Base-by-base conservation (phyloP, 2,888 invertebrate genomes). In the Papilio demoleus region DNA sequence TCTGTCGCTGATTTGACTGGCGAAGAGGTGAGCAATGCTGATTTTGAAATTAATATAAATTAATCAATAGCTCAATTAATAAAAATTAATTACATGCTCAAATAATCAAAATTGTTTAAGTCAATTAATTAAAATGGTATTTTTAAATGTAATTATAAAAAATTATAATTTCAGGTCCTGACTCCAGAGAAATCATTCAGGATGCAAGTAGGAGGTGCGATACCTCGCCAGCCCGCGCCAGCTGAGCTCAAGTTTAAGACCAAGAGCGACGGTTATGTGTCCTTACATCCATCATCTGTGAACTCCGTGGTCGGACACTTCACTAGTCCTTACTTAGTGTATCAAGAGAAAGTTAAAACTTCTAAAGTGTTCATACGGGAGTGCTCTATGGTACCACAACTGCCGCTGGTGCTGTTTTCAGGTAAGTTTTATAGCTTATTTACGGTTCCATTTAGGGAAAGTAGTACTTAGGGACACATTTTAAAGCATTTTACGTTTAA, bases 261-360 rank as follows among this genome's bases (percentile, higher is more conserved):
- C 0, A 95, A 95, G 71, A 88, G 94, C 47, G 96, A 97, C 84
- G 96, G 95, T 22, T 95, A 93, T 78, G 97, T 97, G 0, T 88
- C 93, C 14, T 85, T 97, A 1, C 97, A 97, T 85, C 97, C 97
- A 0, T 96, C 96, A 0, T 97, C 97, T 0, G 94, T 97, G 0
- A 96, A 96, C 82, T 94, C 95, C 2, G 90, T 87, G 9, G 88
- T 95, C 0, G 94, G 94, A 0, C 90, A 94, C 78, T 97, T 94
- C 80, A 88, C 94, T 9, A 96, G 96, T 78, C 96, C 97, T 0
- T 97, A 96, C 79, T 83, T 97, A 50, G 95, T 97, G 27, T 97
- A 95, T 79, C 97, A 97, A 81, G 97, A 97, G 82, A 97, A 97
- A 84, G 94, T 97, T 22, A 96, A 96, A 81, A 97, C 97, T 0